These are phyloP conservation scores for Centropyge bicolor DNA, from an alignment of 2,797 vertebrate genomes.

Conservation along the genomic window DNA sequence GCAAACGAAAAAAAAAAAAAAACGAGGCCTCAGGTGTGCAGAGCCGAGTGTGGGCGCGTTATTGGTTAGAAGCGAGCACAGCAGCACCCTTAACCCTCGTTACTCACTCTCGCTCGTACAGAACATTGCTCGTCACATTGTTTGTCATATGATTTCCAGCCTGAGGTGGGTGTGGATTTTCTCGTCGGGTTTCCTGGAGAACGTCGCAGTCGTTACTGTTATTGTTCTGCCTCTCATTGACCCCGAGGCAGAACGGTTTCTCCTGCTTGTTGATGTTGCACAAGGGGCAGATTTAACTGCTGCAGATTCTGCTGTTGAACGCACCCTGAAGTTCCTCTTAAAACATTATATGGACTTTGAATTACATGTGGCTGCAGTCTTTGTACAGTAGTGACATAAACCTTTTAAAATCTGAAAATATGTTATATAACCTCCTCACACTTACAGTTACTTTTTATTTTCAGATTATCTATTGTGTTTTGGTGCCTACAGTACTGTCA, in stretches of 20 bases:
- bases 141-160: not conserved
- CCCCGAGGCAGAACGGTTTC: conserved; percentile 31
- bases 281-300: not conserved
- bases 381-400: not conserved
- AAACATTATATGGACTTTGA: not conserved
- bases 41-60: not conserved
- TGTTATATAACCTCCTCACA: not conserved
- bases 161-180: conserved; percentile 29
- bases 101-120: not conserved
- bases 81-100: not conserved
- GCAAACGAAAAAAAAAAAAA: conserved; percentile 24
- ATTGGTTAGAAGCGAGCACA: conserved; percentile 13
- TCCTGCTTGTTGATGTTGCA: conserved; percentile 25
- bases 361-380: not conserved
- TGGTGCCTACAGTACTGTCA: not conserved
- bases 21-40: conserved; percentile 46
- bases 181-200: conserved; percentile 14
- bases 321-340: not conserved
- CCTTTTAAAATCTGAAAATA: not conserved
- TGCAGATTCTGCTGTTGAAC: not conserved
- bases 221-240: not conserved
- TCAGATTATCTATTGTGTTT: not conserved
- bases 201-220: conserved; percentile 19
- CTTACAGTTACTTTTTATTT: not conserved
- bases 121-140: conserved; percentile 11